Evolutionary conservation across 1,140 invertebrate genomes (phyloP).

Genomic region (Callitettix versicolor): DNA sequence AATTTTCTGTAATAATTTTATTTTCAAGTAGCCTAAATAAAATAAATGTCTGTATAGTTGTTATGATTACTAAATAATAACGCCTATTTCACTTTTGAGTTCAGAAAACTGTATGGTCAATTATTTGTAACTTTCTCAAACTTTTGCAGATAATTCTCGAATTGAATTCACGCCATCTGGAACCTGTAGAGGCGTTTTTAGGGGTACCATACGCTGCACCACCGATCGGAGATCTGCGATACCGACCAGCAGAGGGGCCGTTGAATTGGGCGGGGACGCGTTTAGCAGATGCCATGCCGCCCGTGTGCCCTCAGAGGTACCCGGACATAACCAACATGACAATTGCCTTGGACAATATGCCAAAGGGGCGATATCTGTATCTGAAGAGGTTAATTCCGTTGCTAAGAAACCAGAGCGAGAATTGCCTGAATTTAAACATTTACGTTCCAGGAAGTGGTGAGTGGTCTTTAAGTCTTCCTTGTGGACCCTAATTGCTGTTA

Average conservation of each 20-base stretch:
- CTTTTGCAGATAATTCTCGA: constrained; percentile 47
- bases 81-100: no score
- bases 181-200: constrained; percentile 69
- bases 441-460: constrained; percentile 74
- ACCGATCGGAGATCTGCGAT: constrained; percentile 57
- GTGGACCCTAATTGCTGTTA: no score
- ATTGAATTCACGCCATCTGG: constrained; percentile 59
- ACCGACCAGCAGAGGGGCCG: constrained; percentile 56
- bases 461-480: no score
- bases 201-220: constrained; percentile 76
- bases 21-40: no score
- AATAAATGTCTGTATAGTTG: no score
- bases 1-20: no score
- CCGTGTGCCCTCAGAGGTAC: constrained; percentile 66
- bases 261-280: constrained; percentile 58
- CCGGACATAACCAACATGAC: constrained; percentile 63
- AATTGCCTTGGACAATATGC: constrained; percentile 54
- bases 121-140: no score
- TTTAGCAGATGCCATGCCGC: constrained; percentile 62
- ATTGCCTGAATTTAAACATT: constrained; percentile 82
- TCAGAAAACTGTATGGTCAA: no score
- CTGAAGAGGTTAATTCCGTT: constrained; percentile 50
- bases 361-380: constrained; percentile 52
- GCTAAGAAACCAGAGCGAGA: constrained; percentile 72
- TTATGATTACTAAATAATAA: no score